phyloP scores from a whole-genome alignment of 2,797 vertebrate genomes.

The Sylvia borin region DNA sequence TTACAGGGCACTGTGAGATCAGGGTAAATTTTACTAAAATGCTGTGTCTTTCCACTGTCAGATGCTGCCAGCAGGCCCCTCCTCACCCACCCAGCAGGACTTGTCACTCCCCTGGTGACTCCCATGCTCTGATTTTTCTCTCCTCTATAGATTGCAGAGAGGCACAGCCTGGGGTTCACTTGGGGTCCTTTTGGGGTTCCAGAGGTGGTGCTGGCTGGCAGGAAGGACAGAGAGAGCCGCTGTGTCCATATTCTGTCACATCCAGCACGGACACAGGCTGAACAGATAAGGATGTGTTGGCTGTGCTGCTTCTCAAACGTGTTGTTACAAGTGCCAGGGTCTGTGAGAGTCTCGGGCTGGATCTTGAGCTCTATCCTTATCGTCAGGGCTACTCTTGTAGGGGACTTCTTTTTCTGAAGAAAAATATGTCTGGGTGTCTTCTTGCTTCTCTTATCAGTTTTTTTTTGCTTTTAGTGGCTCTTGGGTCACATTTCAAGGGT shows the following conservation, averaged over 20 bases:
- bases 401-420: not conserved
- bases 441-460: not conserved
- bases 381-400: not conserved
- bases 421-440: not conserved
- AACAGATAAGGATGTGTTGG: not conserved
- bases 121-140: not conserved
- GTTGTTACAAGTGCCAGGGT: not conserved
- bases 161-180: constrained; percentile 42
- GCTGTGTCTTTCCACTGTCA: not conserved
- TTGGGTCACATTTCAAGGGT: not conserved
- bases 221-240: constrained; percentile 43
- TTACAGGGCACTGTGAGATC: not conserved
- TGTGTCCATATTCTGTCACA: constrained; percentile 29
- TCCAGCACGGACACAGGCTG: not conserved
- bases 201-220: constrained; percentile 57
- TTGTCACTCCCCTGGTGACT: not conserved
- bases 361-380: not conserved
- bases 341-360: not conserved
- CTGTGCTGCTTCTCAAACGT: not conserved
- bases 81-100: not conserved
- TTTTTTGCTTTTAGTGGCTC: not conserved
- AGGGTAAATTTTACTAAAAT: not conserved
- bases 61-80: not conserved
- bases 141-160: constrained; percentile 28
- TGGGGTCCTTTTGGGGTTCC: constrained; percentile 45